These are phyloP conservation scores for Callimorpha dominula DNA, from an alignment of 2,888 invertebrate species.

Conservation along the genomic window DNA sequence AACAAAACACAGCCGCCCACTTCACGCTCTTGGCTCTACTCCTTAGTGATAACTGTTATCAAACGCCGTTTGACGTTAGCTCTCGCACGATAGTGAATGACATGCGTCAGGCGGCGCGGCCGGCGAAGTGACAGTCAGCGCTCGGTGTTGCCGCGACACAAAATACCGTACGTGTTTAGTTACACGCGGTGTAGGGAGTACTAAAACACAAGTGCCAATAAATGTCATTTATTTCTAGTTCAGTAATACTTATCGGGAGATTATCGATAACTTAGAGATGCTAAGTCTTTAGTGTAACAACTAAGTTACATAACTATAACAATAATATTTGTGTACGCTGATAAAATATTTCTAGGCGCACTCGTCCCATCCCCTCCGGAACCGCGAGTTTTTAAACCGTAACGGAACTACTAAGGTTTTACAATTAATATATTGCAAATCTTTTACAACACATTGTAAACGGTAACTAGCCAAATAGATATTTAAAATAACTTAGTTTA, in stretches of 20 bases:
- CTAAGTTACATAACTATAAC: slow-evolving; percentile 49
- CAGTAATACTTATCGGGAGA: slow-evolving; percentile 72
- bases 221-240: slow-evolving; percentile 78
- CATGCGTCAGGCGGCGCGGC: slow-evolving; percentile 7
- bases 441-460: slow-evolving; percentile 3
- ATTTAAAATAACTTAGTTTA: neutral
- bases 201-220: slow-evolving; percentile 66
- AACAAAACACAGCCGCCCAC: slow-evolving; percentile 36
- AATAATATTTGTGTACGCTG: slow-evolving; percentile 43
- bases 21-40: slow-evolving; percentile 17
- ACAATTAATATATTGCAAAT: slow-evolving; percentile 14
- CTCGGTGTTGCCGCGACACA: slow-evolving; percentile 32
- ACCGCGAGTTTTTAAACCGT: slow-evolving; percentile 10
- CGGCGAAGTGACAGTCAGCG: slow-evolving; percentile 30
- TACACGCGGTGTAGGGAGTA: slow-evolving; percentile 18
- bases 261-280: slow-evolving; percentile 57
- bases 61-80: slow-evolving; percentile 21
- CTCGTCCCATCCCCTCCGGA: slow-evolving; percentile 4
- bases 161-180: slow-evolving; percentile 16
- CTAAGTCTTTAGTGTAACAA: slow-evolving; percentile 49
- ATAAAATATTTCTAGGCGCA: slow-evolving; percentile 11
- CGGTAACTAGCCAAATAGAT: slow-evolving; percentile 14
- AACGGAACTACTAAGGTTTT: slow-evolving; percentile 6
- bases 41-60: slow-evolving; percentile 38
- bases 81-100: slow-evolving; percentile 13